A percentile compares a stretch with the other conserved stretches of the same genome.
Conservation (phyloP, 2,113 vertebrate genomes). For the Platichthys stellatus region DNA sequence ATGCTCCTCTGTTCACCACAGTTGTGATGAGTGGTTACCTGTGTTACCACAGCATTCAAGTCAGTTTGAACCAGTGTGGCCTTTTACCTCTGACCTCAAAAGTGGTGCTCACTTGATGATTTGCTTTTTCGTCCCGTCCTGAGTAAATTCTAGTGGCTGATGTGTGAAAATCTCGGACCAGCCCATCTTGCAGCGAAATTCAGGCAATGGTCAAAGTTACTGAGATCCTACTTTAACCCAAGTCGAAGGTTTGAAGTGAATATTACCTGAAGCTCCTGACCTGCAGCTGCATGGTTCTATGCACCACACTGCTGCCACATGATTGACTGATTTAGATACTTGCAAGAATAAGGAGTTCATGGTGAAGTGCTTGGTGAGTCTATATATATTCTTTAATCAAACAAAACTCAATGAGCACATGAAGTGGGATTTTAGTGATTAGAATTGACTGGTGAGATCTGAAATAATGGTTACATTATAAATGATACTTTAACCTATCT, state of each 20-base stretch:
- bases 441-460: constrained; percentile 16
- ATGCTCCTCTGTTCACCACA: not conserved
- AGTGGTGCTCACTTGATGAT: not conserved
- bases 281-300: not conserved
- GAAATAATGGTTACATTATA: constrained; percentile 26
- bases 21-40: not conserved
- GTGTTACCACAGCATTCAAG: not conserved
- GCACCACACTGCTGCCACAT: not conserved
- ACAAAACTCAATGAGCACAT: not conserved
- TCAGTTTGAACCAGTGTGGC: not conserved
- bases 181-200: too few species aligned
- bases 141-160: not conserved
- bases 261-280: not conserved
- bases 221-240: not conserved
- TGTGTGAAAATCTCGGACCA: too few species aligned
- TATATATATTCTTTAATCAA: not conserved
- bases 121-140: not conserved
- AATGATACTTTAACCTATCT: not conserved
- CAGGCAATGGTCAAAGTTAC: not conserved
- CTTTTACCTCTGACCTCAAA: not conserved
- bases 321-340: not conserved
- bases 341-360: not conserved
- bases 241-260: not conserved
- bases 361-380: not conserved
- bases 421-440: not conserved